Base-by-base conservation (phyloP, 2,113 vertebrate genomes). In the Phylloscopus whistleri region DNA sequence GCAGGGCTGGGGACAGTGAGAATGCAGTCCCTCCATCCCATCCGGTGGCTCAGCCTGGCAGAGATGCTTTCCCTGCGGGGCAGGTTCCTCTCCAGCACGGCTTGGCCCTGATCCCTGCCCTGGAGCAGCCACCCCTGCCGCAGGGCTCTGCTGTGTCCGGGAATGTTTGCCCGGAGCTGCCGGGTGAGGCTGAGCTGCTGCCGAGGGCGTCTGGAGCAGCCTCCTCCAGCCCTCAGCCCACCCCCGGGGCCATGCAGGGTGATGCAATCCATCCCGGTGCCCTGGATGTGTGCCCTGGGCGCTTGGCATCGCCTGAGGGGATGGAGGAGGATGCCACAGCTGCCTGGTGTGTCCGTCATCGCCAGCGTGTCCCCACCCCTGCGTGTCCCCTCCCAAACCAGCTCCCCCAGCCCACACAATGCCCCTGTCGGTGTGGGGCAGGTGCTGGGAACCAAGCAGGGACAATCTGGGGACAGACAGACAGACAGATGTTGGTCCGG, bases 361-460 rank as follows among this genome's bases (percentile, higher is more conserved):
- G 14, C 28, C 44, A 4, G 7, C 0, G 3, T 46, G 24, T 39
- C 21, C 31, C n/a, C 35, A 52, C 19, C 11, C 26, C 37, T 1
- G 22, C 3, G 33, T 55, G 53, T 22, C 22, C 51, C 82, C 51
- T 43, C 31, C 55, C 72, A 58, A 27, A 35, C 3, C 41, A 35
- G 6, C 44, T 59, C 28, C 19, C 28, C 0, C 0, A 49, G n/a
- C 62, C 24, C 62, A 15, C 2, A 2, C 8, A 0, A 6, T 6
- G 59, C 12, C 56, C 55, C 64, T n/a, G 48, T 2, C 16, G 5
- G 4, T 9, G 13, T 56, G 39, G 39, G n/a, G 8, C 55, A 51
- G 69, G 27, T 10, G 67, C 11, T 59, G 63, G 16, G 63, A 46
- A 75, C n/a, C 9, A 3, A 13, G 1, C 15, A 5, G 63, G 18